A percentile compares a stretch with the other conserved stretches of the same genome.
phyloP scores from a whole-genome alignment of 1,140 invertebrate genomes.

The Drepana arcuata region DNA sequence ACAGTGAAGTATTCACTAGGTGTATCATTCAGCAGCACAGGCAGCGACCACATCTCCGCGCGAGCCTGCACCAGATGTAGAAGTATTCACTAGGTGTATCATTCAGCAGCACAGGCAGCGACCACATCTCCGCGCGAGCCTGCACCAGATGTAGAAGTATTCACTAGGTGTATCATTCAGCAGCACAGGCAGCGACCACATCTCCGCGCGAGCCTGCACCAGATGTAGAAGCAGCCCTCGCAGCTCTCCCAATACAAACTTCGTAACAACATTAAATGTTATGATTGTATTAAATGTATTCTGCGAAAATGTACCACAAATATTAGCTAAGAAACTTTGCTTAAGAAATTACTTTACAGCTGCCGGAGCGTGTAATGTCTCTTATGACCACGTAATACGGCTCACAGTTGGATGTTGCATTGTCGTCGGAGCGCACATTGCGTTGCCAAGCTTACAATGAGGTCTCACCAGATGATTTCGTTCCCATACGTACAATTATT shows the following conservation, averaged over 20 bases:
- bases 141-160: too few relatives aligned
- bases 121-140: too few relatives aligned
- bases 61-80: too few relatives aligned
- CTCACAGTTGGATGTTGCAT: background rate
- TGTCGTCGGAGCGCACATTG: slow-evolving; percentile 4
- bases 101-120: too few relatives aligned
- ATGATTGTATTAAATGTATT: slow-evolving; percentile 30
- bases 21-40: too few relatives aligned
- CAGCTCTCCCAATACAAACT: slow-evolving; percentile 9
- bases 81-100: too few relatives aligned
- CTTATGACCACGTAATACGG: slow-evolving; percentile 8
- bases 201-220: too few relatives aligned
- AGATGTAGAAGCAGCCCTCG: too few relatives aligned
- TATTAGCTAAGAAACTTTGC: slow-evolving; percentile 28
- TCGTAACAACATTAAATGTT: slow-evolving; percentile 26
- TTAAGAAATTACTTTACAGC: slow-evolving; percentile 8
- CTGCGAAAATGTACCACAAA: slow-evolving; percentile 24
- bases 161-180: too few relatives aligned
- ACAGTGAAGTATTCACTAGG: too few relatives aligned
- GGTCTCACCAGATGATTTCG: slow-evolving; percentile 17
- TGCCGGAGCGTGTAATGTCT: background rate
- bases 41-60: too few relatives aligned
- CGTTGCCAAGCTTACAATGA: slow-evolving; percentile 16
- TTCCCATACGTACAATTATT: slow-evolving; percentile 22
- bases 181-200: too few relatives aligned